Conservation (phyloP, 1,140 invertebrate genomes). For the Glossosoma conforme region DNA sequence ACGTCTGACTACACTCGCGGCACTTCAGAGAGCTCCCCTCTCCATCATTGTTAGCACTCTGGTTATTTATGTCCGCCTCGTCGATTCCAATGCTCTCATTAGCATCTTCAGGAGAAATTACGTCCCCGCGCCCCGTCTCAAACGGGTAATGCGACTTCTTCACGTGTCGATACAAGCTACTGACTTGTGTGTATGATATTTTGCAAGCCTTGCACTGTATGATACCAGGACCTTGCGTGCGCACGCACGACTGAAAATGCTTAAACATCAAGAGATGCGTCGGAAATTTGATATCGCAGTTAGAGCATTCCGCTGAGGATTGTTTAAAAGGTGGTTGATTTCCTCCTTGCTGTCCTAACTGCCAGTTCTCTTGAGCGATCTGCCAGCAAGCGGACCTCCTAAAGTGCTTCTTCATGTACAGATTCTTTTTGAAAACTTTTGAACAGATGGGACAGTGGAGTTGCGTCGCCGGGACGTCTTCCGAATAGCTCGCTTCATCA, state of each 20-base stretch:
- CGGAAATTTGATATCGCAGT: constrained; percentile 20
- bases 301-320: constrained; percentile 20
- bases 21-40: constrained; percentile 33
- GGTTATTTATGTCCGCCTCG: constrained; percentile 1
- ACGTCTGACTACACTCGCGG: constrained; percentile 39
- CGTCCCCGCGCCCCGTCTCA: too few species aligned
- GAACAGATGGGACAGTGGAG: constrained; percentile 24
- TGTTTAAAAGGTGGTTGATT: constrained; percentile 4
- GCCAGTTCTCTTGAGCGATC: constrained; percentile 12
- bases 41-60: background rate
- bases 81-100: background rate
- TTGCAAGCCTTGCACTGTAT: constrained; percentile 24
- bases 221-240: constrained; percentile 2
- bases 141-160: constrained; percentile 17
- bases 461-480: background rate
- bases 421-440: constrained; percentile 21
- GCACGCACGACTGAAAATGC: constrained; percentile 21
- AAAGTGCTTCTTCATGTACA: constrained; percentile 20
- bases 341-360: background rate
- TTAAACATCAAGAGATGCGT: constrained; percentile 17
- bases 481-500: too few species aligned
- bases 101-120: too few species aligned
- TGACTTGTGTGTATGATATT: constrained; percentile 15
- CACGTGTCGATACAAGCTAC: constrained; percentile 19
- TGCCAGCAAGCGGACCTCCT: constrained; percentile 17